These are phyloP conservation scores for Pipistrellus nathusii DNA, from an alignment of 2,797 vertebrate genomes.

Conservation along the genomic window DNA sequence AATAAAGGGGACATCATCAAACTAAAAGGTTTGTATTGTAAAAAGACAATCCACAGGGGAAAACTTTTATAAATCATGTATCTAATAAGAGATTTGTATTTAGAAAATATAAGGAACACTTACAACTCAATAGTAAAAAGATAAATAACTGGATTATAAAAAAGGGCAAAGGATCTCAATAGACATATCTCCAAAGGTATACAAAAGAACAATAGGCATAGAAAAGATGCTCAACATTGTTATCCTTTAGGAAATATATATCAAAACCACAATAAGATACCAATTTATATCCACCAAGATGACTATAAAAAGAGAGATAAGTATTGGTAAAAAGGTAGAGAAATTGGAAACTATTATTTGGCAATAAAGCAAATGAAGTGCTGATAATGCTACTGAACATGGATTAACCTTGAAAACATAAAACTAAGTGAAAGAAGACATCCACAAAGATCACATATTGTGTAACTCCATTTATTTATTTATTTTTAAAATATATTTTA, in stretches of 20 bases:
- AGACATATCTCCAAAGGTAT: conserved; percentile 2
- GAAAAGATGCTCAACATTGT: background rate
- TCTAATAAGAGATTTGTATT: background rate
- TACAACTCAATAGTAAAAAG: conserved; percentile 4
- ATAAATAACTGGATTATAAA: background rate
- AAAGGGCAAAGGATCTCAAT: background rate
- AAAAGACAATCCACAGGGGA: background rate
- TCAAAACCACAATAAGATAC: conserved; percentile 46
- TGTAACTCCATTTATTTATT: background rate
- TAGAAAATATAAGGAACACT: conserved; percentile 2
- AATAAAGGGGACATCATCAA: background rate
- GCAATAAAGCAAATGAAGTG: background rate
- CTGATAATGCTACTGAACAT: background rate
- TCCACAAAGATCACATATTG: background rate
- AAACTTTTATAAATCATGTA: background rate
- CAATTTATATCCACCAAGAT: background rate
- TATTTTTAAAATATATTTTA: too few species aligned
- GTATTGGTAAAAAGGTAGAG: background rate
- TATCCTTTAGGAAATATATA: conserved; percentile 27
- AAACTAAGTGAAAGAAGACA: conserved; percentile 6
- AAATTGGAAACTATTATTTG: conserved; percentile 8
- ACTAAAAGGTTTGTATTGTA: background rate
- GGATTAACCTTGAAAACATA: background rate
- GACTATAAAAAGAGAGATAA: background rate
- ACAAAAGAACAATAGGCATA: conserved; percentile 17